A percentile compares a stretch with the other conserved stretches of the same genome.
These are phyloP conservation scores for Drosophila asahinai DNA, from an alignment of 1,140 invertebrate species.

Conservation along the genomic window DNA sequence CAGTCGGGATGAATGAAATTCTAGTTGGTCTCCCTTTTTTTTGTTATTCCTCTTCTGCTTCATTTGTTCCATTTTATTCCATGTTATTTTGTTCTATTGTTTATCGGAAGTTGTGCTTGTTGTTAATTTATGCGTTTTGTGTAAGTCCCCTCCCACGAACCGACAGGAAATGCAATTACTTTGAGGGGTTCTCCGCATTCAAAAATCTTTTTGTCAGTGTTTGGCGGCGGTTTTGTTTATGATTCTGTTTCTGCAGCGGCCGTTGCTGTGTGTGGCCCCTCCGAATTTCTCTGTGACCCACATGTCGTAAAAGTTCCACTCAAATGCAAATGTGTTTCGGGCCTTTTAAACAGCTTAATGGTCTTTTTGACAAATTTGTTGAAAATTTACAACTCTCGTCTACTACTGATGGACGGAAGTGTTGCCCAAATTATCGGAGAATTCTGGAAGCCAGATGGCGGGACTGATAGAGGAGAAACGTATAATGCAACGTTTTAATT, in stretches of 20 bases:
- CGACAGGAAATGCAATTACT: constrained; percentile 62
- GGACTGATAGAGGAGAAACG: not conserved
- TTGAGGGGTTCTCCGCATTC: constrained; percentile 36
- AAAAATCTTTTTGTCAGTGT: constrained; percentile 31
- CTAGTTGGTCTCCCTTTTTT: constrained; percentile 28
- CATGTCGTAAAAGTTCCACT: constrained; percentile 42
- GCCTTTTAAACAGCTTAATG: constrained; percentile 38
- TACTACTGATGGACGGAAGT: constrained; percentile 39
- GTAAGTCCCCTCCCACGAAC: constrained; percentile 20
- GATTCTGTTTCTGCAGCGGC: constrained; percentile 29
- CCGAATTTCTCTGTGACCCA: constrained; percentile 38
- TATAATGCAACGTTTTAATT: constrained; percentile 14
- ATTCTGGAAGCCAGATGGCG: constrained; percentile 32
- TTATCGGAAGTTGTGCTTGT: constrained; percentile 54
- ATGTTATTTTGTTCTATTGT: constrained; percentile 49
- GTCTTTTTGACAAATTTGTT: constrained; percentile 59
- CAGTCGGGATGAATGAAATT: constrained; percentile 39
- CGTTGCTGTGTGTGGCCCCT: constrained; percentile 44
- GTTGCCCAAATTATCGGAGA: constrained; percentile 24
- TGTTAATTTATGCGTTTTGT: constrained; percentile 60
- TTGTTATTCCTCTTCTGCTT: constrained; percentile 49
- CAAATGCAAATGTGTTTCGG: constrained; percentile 35
- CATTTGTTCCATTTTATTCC: constrained; percentile 59
- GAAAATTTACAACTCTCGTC: constrained; percentile 49
- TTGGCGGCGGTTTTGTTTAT: constrained; percentile 54